phyloP scores from a whole-genome alignment of 1,140 invertebrate genomes.

The Epicauta chinensis region DNA sequence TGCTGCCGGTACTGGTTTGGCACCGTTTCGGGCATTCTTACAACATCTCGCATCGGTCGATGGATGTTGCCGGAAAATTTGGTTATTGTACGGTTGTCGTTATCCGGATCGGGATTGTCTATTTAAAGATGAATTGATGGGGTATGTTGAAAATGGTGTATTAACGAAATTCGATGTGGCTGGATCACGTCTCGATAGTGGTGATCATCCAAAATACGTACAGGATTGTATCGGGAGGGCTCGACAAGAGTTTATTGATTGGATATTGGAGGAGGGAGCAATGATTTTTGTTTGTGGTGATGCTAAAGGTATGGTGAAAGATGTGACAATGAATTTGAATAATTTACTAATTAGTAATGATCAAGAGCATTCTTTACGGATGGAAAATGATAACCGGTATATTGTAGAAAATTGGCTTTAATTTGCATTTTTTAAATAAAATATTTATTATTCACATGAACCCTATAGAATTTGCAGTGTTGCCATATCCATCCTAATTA shows the following conservation, averaged over 20 bases:
- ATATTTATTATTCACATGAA: too few relatives aligned
- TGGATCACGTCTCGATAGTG: slow-evolving; percentile 60
- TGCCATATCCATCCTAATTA: too few relatives aligned
- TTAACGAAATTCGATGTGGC: slow-evolving; percentile 53
- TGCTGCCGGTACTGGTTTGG: slow-evolving; percentile 75
- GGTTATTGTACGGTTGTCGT: slow-evolving; percentile 73
- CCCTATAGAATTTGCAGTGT: too few relatives aligned
- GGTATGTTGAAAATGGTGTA: slow-evolving; percentile 45
- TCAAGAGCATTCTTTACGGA: too few relatives aligned
- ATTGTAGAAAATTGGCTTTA: too few relatives aligned
- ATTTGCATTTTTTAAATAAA: too few relatives aligned
- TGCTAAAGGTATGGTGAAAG: slow-evolving; percentile 63
- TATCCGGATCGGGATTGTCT: slow-evolving; percentile 58
- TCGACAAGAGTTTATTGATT: slow-evolving; percentile 48
- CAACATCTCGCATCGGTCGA: slow-evolving; percentile 45
- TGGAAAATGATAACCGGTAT: too few relatives aligned
- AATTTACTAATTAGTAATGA: slow-evolving; percentile 40
- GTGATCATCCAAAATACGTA: slow-evolving; percentile 52
- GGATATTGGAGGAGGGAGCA: slow-evolving; percentile 51
- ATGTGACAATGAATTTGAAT: slow-evolving; percentile 56
- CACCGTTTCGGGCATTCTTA: slow-evolving; percentile 69
- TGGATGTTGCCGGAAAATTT: slow-evolving; percentile 41
- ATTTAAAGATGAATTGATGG: slow-evolving; percentile 52
- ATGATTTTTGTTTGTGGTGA: slow-evolving; percentile 75
- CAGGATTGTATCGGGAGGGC: slow-evolving; percentile 55